phyloP scores from a whole-genome alignment of 2,888 invertebrate species.

The Mythimna loreyi region DNA sequence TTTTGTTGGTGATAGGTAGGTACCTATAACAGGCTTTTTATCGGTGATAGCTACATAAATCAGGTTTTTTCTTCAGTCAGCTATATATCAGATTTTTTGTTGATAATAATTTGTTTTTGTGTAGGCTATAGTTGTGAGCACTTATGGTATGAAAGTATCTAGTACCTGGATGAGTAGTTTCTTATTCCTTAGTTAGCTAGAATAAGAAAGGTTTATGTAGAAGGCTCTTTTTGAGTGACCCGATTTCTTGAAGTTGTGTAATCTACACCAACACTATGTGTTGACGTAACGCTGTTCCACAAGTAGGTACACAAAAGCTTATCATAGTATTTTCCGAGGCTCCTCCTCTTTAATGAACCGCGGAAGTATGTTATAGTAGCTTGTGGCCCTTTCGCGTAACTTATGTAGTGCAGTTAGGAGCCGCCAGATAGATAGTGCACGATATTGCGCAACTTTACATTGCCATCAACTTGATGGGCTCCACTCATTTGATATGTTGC shows the following conservation, averaged over 20 bases:
- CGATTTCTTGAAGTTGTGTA: neutral
- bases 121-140: conserved; percentile 1
- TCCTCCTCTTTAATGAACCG: conserved; percentile 13
- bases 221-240: neutral
- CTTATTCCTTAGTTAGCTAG: neutral
- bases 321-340: conserved; percentile 10
- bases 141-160: neutral
- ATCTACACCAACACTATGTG: neutral
- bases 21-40: conserved; percentile 24
- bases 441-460: conserved; percentile 46
- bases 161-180: neutral
- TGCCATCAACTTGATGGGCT: conserved; percentile 27
- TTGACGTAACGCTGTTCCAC: neutral
- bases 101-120: conserved; percentile 19
- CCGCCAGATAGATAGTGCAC: conserved; percentile 17
- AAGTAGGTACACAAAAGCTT: conserved; percentile 11
- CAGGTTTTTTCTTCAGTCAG: conserved; percentile 24
- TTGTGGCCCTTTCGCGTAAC: conserved; percentile 22
- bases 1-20: conserved; percentile 28
- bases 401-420: conserved; percentile 34
- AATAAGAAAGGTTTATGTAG: neutral
- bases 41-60: conserved; percentile 24
- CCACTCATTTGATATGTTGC: conserved; percentile 35
- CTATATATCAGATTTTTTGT: conserved; percentile 24
- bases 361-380: conserved; percentile 20